These are phyloP conservation scores for Sardina pilchardus DNA, from an alignment of 2,113 vertebrate species.

Conservation along the genomic window DNA sequence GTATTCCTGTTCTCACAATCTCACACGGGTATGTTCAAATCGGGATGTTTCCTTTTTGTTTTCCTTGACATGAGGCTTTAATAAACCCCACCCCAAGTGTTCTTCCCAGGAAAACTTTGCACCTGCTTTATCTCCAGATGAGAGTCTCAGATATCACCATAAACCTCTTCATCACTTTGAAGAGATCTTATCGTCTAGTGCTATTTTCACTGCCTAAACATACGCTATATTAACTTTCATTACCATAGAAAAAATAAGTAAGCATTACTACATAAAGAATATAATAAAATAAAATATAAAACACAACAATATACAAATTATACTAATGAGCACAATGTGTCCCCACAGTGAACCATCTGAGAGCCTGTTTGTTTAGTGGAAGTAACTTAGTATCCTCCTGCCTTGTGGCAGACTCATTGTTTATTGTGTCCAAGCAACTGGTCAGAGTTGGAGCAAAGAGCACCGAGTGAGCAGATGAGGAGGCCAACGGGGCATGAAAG, in stretches of 20 bases:
- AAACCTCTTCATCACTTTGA: background rate
- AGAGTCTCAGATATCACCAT: background rate
- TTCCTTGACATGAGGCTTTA: background rate
- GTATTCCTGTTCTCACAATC: background rate
- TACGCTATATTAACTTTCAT: background rate
- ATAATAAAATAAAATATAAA: background rate
- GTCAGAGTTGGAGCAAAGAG: background rate
- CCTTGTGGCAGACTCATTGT: background rate
- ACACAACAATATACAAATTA: background rate
- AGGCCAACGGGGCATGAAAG: background rate
- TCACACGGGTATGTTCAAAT: background rate
- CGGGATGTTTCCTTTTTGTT: background rate
- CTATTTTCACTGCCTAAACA: background rate
- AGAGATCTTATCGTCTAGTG: background rate
- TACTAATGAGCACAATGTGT: background rate
- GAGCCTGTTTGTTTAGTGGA: background rate
- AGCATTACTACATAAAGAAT: background rate
- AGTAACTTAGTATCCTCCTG: background rate
- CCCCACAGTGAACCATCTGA: background rate
- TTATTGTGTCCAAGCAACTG: background rate
- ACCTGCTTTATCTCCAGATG: background rate
- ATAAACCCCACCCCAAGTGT: background rate
- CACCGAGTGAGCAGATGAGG: background rate
- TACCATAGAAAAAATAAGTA: background rate
- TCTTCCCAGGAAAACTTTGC: background rate